Base-by-base conservation (phyloP, 2,888 invertebrate genomes). In the Platerodrilus igneus region DNA sequence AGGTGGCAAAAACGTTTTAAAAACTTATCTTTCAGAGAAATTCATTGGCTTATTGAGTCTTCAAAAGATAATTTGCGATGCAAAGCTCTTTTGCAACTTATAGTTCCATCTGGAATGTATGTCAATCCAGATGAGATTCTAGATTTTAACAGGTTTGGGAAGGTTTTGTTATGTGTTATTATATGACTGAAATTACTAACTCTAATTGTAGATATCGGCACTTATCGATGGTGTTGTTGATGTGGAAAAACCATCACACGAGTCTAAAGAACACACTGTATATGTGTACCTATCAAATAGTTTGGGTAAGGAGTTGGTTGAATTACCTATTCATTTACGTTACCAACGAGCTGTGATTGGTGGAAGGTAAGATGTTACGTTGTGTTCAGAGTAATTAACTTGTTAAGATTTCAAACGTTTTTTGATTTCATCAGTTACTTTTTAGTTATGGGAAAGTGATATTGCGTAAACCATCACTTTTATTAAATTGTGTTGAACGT, bases 281-380 rank as follows among this genome's bases (percentile, higher is more conserved):
- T 63, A 65, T 40, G 53, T 71, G 27, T 70, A 58, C 50, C 48
- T 68, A 27, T 53, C 58, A 21, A 48, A 52, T 17, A 44, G 57
- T 13, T 54, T 57, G 27, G 55, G 61, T 3, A 61, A 58, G 41
- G 55, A 65, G n/a, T 49, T 53, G 9, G 45, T 70, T 8, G 58
- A 52, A 10, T 47, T 73, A 26, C 74, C 74, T 3, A 60, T 74
- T 26, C 72, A 74, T 57, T 60, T 72, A 37, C 55, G 74, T 17
- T 74, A 74, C 50, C 73, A 73, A 47, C 62, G 66, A 38, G 66
- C 71, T 9, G 64, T 67, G 43, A 65, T 69, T 23, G 61, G 64
- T 40, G 69, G 71, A 41, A 70, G 70, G 54, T 71, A 58, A 45
- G 48, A 47, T 39, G n/a, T 23, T 32, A 28, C 13, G 25, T 14